phyloP scores from a whole-genome alignment of 2,797 vertebrate species.

The Momotus momota region DNA sequence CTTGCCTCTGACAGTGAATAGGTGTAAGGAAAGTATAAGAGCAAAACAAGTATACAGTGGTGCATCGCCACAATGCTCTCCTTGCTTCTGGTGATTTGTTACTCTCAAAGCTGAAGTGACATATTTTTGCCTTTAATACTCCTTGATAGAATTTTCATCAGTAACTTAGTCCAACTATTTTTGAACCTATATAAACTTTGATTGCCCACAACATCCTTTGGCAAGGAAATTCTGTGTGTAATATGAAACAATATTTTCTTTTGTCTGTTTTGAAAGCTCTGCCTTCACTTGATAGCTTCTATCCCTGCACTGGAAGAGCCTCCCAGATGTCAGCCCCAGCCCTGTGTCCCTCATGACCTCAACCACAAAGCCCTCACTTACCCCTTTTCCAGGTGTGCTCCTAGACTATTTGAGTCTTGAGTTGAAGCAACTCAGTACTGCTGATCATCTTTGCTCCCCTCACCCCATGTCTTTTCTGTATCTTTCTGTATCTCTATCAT shows the following conservation, averaged over 20 bases:
- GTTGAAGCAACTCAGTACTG: rapidly evolving
- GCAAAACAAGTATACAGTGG: neutral
- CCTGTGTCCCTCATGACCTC: neutral
- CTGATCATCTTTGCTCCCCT: neutral
- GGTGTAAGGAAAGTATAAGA: neutral
- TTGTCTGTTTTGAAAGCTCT: neutral
- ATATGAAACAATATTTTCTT: neutral
- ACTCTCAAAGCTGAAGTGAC: neutral
- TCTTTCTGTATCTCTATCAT: neutral
- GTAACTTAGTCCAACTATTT: neutral
- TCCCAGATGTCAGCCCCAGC: neutral
- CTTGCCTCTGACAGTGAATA: neutral
- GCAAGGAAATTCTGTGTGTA: neutral
- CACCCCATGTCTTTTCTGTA: neutral
- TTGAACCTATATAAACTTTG: neutral
- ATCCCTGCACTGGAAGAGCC: neutral
- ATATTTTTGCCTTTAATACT: neutral
- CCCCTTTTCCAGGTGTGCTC: neutral
- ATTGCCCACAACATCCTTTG: neutral
- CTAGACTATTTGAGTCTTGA: neutral
- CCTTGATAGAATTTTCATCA: neutral
- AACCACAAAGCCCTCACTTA: neutral
- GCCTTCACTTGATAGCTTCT: neutral
- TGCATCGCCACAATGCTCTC: neutral
- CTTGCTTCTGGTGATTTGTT: neutral